A percentile compares a stretch with the other conserved stretches of the same genome.
Conservation (phyloP, 2,888 invertebrate species). For the Coremacera marginata region DNA sequence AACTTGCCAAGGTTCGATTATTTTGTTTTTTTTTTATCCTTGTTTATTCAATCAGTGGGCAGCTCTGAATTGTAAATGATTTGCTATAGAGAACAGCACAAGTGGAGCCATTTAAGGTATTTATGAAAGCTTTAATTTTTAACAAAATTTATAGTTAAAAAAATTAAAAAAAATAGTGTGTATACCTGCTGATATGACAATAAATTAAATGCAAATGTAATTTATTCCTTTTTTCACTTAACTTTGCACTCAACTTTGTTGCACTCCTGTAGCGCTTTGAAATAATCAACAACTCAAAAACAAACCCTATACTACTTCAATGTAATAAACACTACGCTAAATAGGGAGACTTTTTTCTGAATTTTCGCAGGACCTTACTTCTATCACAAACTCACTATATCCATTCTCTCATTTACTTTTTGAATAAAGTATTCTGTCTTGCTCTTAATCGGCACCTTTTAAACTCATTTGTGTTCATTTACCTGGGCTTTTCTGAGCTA, state of each 20-base stretch:
- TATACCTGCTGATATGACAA: too few species aligned
- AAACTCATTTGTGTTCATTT: constrained; percentile 24
- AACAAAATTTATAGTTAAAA: too few species aligned
- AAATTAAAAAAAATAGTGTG: too few species aligned
- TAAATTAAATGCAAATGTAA: too few species aligned
- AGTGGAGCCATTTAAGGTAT: background rate
- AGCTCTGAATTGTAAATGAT: background rate
- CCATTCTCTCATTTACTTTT: background rate
- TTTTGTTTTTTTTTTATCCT: background rate
- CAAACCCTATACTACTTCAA: too few species aligned
- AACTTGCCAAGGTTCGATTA: background rate
- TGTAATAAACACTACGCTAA: background rate
- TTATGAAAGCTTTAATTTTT: too few species aligned
- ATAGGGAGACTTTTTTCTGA: background rate
- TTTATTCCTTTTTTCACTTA: too few species aligned
- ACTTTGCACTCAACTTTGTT: too few species aligned
- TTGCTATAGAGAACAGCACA: background rate
- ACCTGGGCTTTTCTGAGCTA: background rate
- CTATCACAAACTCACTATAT: background rate
- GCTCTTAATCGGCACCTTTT: background rate
- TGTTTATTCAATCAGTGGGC: background rate
- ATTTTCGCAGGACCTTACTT: background rate
- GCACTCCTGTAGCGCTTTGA: too few species aligned
- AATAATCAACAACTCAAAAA: too few species aligned
- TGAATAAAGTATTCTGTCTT: background rate